These are phyloP conservation scores for Onthophagus sagittarius DNA, from an alignment of 2,888 invertebrate species.

Conservation along the genomic window DNA sequence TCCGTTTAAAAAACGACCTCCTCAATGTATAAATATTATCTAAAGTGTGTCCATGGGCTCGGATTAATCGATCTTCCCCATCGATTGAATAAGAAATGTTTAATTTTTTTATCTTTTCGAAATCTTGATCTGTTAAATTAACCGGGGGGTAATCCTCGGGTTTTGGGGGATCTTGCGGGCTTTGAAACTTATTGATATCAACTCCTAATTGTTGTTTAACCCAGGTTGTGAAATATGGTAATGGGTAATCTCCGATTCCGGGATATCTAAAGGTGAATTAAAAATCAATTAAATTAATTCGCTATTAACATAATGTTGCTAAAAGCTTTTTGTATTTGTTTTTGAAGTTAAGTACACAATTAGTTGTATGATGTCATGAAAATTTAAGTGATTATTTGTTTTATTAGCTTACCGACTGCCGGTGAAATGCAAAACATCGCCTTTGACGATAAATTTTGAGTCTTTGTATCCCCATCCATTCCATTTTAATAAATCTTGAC, in stretches of 20 bases:
- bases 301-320: too few relatives aligned
- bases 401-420: conserved; percentile 69
- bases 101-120: conserved; percentile 55
- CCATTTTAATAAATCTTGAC: conserved; percentile 93
- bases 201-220: conserved; percentile 70
- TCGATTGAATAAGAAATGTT: conserved; percentile 64
- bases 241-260: conserved; percentile 59
- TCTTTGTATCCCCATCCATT: conserved; percentile 99
- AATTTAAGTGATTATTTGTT: too few relatives aligned
- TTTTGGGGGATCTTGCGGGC: conserved; percentile 51
- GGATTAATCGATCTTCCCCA: conserved; percentile 78
- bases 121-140: conserved; percentile 56
- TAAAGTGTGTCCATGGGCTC: conserved; percentile 91
- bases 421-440: conserved; percentile 70
- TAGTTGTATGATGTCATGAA: too few relatives aligned
- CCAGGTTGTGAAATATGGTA: conserved; percentile 82
- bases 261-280: conserved; percentile 60
- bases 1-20: conserved; percentile 69
- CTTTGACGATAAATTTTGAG: conserved; percentile 73
- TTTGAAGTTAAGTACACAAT: too few relatives aligned
- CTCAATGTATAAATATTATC: conserved; percentile 81
- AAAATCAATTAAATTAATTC: not conserved
- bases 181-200: conserved; percentile 49
- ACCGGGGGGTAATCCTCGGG: conserved; percentile 62
- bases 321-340: too few relatives aligned